phyloP scores from a whole-genome alignment of 1,140 invertebrate genomes.

The Drosophila bifasciata region DNA sequence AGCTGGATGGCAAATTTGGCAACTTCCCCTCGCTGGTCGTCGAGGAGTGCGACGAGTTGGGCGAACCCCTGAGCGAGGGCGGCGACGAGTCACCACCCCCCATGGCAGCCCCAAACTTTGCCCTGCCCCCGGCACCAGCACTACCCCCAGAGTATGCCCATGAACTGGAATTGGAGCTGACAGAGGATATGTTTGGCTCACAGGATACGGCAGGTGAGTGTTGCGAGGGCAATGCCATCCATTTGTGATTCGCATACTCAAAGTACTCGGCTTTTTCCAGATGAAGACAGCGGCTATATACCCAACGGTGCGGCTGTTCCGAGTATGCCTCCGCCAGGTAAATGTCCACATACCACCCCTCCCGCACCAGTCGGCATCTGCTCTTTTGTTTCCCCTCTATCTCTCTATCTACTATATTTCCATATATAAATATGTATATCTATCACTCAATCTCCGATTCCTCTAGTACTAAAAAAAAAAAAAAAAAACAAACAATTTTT shows the following conservation, averaged over 20 bases:
- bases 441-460: slow-evolving; percentile 54
- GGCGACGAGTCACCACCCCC: slow-evolving; percentile 90
- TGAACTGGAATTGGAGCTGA: slow-evolving; percentile 68
- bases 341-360: slow-evolving; percentile 33
- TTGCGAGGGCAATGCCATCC: not conserved
- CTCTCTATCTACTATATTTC: slow-evolving; percentile 36
- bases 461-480: slow-evolving; percentile 61
- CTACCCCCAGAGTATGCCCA: slow-evolving; percentile 82
- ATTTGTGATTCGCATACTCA: not conserved
- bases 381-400: slow-evolving; percentile 44
- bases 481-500: slow-evolving; percentile 52
- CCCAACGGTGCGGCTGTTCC: slow-evolving; percentile 73
- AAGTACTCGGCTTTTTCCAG: slow-evolving; percentile 39
- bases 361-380: not conserved
- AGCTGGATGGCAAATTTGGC: slow-evolving; percentile 91
- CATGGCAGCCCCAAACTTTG: slow-evolving; percentile 87
- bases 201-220: slow-evolving; percentile 76
- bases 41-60: slow-evolving; percentile 93
- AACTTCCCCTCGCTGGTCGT: slow-evolving; percentile 97
- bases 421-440: slow-evolving; percentile 34
- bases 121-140: slow-evolving; percentile 89
- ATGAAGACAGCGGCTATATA: slow-evolving; percentile 80
- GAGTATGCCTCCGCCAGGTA: slow-evolving; percentile 83
- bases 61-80: slow-evolving; percentile 89
- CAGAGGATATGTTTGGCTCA: slow-evolving; percentile 80